Percentiles rank a stretch among this genome's conserved stretches.
Evolutionary conservation across 2,797 vertebrate species (phyloP).

Genomic region (Sebastes melanostomus): DNA sequence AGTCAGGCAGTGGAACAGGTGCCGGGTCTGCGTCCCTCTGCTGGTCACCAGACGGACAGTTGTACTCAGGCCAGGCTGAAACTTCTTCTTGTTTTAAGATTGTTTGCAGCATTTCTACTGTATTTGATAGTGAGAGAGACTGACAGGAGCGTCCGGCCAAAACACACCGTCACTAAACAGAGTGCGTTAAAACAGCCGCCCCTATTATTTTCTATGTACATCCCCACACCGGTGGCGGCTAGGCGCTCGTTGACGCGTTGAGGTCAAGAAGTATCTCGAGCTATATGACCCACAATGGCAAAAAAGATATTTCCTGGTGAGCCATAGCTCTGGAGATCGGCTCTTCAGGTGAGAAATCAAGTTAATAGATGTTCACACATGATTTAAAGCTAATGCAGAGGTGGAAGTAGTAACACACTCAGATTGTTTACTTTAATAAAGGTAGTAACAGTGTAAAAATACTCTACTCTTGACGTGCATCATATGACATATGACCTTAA

Average conservation of each 20-base stretch:
- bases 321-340: neutral
- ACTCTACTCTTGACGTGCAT: too few relatives aligned
- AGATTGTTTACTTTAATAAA: neutral
- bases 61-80: neutral
- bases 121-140: neutral
- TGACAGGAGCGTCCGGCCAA: neutral
- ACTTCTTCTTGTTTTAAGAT: neutral
- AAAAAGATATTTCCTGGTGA: neutral
- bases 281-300: too few relatives aligned
- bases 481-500: neutral
- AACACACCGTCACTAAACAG: neutral
- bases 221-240: neutral
- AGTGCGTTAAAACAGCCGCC: neutral
- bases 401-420: too few relatives aligned
- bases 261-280: too few relatives aligned
- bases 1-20: constrained; percentile 15
- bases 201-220: neutral
- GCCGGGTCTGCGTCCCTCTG: constrained; percentile 5
- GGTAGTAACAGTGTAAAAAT: too few relatives aligned
- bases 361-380: neutral
- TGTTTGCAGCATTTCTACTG: rapidly evolving
- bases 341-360: neutral
- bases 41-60: constrained; percentile 5
- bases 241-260: neutral
- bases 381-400: neutral